phyloP scores from a whole-genome alignment of 2,797 vertebrate species.

The Geotrypetes seraphini region DNA sequence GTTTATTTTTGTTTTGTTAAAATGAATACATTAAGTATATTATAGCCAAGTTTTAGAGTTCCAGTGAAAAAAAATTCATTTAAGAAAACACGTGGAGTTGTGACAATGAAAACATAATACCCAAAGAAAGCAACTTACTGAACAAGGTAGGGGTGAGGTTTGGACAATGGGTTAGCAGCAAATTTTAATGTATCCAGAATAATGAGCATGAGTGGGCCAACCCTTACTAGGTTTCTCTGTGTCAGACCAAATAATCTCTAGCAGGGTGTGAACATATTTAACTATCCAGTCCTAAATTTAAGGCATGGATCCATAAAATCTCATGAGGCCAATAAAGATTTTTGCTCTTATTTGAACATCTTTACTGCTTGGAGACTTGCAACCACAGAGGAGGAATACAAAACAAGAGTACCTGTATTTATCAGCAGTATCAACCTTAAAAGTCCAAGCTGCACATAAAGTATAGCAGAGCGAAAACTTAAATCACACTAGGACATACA shows the following conservation, averaged over 20 bases:
- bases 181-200: no score
- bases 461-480: conserved; percentile 73
- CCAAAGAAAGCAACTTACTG: neutral
- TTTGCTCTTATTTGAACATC: no score
- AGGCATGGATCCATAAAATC: no score
- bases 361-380: conserved; percentile 20
- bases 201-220: no score
- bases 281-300: no score
- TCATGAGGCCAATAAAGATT: no score
- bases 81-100: neutral
- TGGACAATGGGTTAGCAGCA: conserved; percentile 7
- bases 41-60: neutral
- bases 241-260: no score
- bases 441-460: conserved; percentile 56
- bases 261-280: no score
- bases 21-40: conserved; percentile 11
- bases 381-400: conserved; percentile 56
- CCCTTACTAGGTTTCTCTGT: no score
- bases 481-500: conserved; percentile 69
- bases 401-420: conserved; percentile 67
- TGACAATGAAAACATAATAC: neutral
- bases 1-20: conserved; percentile 1
- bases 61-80: neutral
- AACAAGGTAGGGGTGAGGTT: conserved; percentile 2
- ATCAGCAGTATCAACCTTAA: conserved; percentile 63